A percentile compares a stretch with the other conserved stretches of the same genome.
Evolutionary conservation across 2,888 invertebrate genomes (phyloP).

Genomic region (Catonia carolina): DNA sequence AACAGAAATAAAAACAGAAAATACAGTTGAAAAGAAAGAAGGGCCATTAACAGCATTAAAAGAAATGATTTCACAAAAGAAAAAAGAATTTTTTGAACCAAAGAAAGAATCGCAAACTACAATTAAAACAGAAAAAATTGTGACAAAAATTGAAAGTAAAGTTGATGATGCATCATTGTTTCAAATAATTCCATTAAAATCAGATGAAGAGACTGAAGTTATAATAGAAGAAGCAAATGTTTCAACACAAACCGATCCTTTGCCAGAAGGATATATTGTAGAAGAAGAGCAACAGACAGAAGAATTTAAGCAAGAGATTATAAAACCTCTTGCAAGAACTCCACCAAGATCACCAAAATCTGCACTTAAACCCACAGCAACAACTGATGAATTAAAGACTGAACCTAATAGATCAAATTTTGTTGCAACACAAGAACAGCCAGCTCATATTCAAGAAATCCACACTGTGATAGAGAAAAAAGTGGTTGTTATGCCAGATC

Average conservation of each 20-base stretch:
- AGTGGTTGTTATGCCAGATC: conserved; percentile 33
- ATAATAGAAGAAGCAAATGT: conserved; percentile 58
- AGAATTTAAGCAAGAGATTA: not conserved
- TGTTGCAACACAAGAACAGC: not conserved
- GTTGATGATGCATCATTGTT: not conserved
- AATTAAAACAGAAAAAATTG: too few relatives aligned
- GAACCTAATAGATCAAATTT: not conserved
- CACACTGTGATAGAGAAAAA: conserved; percentile 35
- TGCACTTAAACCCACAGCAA: not conserved
- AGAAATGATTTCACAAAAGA: conserved; percentile 10
- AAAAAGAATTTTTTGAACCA: conserved; percentile 5
- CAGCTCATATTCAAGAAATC: conserved; percentile 13
- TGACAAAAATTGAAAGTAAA: conserved; percentile 1
- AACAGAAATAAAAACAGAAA: not conserved
- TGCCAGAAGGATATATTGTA: conserved; percentile 69
- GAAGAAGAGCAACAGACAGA: conserved; percentile 41
- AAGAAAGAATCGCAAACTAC: conserved; percentile 1
- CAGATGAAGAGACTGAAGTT: not conserved
- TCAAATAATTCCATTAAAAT: not conserved
- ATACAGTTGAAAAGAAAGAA: conserved; percentile 5
- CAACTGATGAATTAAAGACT: not conserved
- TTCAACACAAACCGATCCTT: conserved; percentile 78
- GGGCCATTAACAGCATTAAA: conserved; percentile 5
- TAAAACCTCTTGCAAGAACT: not conserved
- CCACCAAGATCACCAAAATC: not conserved